Conservation (phyloP, 2,888 invertebrate genomes). For the Acanthosepion pharaonis region DNA sequence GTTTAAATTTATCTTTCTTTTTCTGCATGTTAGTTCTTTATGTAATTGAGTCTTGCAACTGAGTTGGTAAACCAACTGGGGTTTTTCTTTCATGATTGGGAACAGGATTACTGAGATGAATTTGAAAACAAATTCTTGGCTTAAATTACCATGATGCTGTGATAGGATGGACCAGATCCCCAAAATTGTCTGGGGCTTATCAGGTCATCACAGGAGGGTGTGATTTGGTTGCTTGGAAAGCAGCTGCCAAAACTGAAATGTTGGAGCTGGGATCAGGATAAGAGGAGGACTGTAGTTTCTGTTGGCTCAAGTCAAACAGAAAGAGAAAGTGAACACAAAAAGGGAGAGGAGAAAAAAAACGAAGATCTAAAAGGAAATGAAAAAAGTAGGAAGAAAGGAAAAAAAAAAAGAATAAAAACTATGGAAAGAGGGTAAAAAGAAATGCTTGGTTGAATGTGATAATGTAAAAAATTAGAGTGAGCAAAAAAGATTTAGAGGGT, state of each 20-base stretch:
- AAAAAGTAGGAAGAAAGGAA: background rate
- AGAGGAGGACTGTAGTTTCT: background rate
- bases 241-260: background rate
- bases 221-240: background rate
- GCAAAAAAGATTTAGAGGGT: no score
- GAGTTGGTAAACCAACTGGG: background rate
- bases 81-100: background rate
- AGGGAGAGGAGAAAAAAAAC: background rate
- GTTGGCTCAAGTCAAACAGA: background rate
- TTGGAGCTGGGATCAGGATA: background rate
- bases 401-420: no score
- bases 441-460: background rate
- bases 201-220: background rate
- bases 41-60: background rate
- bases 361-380: background rate
- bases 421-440: no score
- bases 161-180: no score
- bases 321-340: background rate
- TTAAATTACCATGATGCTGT: background rate
- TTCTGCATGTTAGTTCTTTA: background rate
- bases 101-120: background rate
- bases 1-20: constrained; percentile 3
- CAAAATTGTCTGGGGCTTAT: background rate
- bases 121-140: background rate
- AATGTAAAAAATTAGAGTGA: background rate